Conservation (phyloP, 1,140 invertebrate species). For the Parasteatoda tepidariorum region DNA sequence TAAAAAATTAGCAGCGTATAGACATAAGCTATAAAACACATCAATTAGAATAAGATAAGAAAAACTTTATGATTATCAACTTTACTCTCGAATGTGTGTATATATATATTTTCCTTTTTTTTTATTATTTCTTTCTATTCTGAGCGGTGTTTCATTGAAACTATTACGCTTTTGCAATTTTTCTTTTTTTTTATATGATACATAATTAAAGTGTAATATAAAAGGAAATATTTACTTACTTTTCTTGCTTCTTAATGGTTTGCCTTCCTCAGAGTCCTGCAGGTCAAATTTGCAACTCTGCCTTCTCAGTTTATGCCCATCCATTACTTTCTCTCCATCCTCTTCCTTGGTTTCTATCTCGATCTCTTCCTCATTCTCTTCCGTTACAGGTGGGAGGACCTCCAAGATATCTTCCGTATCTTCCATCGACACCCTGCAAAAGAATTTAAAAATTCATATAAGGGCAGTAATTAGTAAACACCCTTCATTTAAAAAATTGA, state of each 20-base stretch:
- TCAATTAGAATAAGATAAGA: no score
- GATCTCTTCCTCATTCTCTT: not conserved
- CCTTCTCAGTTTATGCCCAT: not conserved
- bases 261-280: slow-evolving; percentile 23
- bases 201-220: no score
- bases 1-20: no score
- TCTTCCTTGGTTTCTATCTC: not conserved
- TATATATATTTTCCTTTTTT: no score
- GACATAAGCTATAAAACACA: no score
- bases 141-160: no score
- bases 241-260: slow-evolving; percentile 15
- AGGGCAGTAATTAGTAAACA: not conserved
- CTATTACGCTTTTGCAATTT: no score
- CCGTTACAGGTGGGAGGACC: slow-evolving; percentile 24
- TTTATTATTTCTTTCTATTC: no score
- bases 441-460: not conserved
- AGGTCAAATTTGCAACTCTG: slow-evolving; percentile 33
- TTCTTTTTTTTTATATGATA: no score
- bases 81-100: no score
- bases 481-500: not conserved
- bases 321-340: not conserved
- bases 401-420: slow-evolving; percentile 44
- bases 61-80: no score
- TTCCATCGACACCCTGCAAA: slow-evolving; percentile 13
- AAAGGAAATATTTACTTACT: not conserved